Evolutionary conservation across 1,140 invertebrate genomes (phyloP), one percentile per base, ranked within the genome.

Genomic region (Triops longicaudatus): DNA sequence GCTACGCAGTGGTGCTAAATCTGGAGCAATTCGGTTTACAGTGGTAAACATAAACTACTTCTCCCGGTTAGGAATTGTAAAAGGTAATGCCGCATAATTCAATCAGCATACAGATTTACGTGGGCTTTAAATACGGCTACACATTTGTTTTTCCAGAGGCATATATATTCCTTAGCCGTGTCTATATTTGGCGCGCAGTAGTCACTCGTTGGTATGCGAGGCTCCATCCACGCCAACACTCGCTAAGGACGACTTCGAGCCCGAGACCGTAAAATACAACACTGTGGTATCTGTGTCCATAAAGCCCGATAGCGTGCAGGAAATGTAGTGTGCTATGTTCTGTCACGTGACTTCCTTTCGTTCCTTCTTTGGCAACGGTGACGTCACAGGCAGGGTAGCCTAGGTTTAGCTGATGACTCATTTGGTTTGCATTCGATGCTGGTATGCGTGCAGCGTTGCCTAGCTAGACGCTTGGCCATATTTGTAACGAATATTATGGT

Each of bases 391-490:
- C 14, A 63, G 44, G 44, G 22, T 63, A 63, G 44, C 44, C 44
- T 63, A 63, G 44, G 14, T 63, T 63, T 63, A 63, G 50, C 17
- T 63, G 50, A 63, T 63, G 50, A 63, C 50, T 63, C 50, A 63
- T 63, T 63, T 14, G 50, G 10, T 14, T 10, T 22, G 50, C 10
- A 63, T 22, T 63, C 50, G 22, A 63, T 6, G 22, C 14, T 9
- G 50, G 50, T 63, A 22, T 63, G 22, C 50, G 22, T 63, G 22
- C 50, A 63, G 14, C 22, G 50, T 14, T 63, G 50, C 14, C 50
- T 63, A 63, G 50, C 50, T 63, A 63, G 50, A 6, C n/a, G 50
- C n/a, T 63, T 63, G 50, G 50, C 7, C 50, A 63, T 63, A 63
- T 63, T 9, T 63, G 22, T 63, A 14, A 63, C 50, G 50, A 63